Conservation (phyloP, 2,888 invertebrate species). For the Leucophenga montana region DNA sequence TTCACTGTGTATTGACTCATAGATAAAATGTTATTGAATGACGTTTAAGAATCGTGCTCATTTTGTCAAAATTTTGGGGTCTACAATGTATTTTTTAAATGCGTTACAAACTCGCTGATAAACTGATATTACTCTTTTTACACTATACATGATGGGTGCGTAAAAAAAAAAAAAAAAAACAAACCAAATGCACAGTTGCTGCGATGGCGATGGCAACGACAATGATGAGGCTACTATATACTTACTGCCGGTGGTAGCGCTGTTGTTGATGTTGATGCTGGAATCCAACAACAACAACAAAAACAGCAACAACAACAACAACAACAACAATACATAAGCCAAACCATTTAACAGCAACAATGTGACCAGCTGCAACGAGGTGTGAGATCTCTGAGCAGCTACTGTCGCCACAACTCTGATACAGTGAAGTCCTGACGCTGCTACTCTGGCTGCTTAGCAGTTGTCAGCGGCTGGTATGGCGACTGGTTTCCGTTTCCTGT, state of each 20-base stretch:
- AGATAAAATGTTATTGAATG: no score
- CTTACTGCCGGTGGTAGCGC: not conserved
- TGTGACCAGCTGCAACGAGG: no score
- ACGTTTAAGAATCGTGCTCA: no score
- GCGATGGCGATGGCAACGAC: not conserved
- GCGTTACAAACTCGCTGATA: no score
- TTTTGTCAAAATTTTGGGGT: no score
- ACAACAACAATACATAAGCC: conserved; percentile 18
- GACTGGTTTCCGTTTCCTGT: conserved; percentile 66
- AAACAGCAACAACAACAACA: not conserved
- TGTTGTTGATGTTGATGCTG: not conserved
- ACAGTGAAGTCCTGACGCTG: not conserved
- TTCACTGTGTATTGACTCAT: no score
- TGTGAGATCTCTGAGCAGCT: not conserved
- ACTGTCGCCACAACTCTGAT: not conserved
- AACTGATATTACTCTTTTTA: no score
- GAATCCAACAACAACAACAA: not conserved
- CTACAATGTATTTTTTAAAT: no score
- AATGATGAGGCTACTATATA: no score
- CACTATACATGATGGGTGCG: not conserved
- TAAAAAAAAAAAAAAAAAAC: not conserved
- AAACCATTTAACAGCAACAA: conserved; percentile 20
- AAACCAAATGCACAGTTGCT: not conserved
- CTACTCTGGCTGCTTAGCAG: not conserved
- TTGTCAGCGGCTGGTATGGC: conserved; percentile 50